Evolutionary conservation across 2,113 vertebrate genomes (phyloP), one percentile per base, ranked within the genome.

Genomic region (Lagopus leucura): DNA sequence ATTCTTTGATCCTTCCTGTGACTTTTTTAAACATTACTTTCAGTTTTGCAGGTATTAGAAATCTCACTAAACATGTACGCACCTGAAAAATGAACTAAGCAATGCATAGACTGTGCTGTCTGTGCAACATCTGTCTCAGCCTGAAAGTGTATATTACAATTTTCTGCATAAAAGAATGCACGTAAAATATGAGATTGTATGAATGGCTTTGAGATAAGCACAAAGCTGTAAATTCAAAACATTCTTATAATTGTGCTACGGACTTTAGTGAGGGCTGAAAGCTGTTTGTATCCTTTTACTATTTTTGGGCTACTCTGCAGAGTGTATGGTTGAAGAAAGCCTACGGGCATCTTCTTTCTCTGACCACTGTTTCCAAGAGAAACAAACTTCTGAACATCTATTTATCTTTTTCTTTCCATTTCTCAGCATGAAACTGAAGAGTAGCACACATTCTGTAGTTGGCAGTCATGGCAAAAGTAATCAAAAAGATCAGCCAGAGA

Each of bases 61-160:
- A 65, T 57, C 25, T 65, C 9, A 67, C 20, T 47, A 17, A 86
- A 38, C 22, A 50, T 6, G 3, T 8, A 55, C 16, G 18, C 12
- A 74, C 11, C 69, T 8, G 69, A 89, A 80, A 14, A 55, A 74
- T 64, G 54, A 83, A 38, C 13, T 60, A 43, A 63, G 24, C 28
- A 73, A 60, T 0, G 1, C 3, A 10, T 8, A n/a, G 43, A 64
- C 19, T 0, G 1, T 27, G 27, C 19, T 38, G 10, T 30, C 19
- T 38, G 10, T n/a, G 10, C 42, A 70, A 55, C 48, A 18, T 8
- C 34, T 74, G 12, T n/a, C n/a, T 83, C 38, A 54, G 15, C 47
- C 50, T 58, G 20, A 27, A 71, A 60, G 10, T 19, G 7, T 24
- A 74, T 66, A 74, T 16, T 55, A 3, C 60, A 61, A 36, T 32